Evolutionary conservation across 2,888 invertebrate genomes (phyloP).

Genomic region (Cartodere bifasciata): DNA sequence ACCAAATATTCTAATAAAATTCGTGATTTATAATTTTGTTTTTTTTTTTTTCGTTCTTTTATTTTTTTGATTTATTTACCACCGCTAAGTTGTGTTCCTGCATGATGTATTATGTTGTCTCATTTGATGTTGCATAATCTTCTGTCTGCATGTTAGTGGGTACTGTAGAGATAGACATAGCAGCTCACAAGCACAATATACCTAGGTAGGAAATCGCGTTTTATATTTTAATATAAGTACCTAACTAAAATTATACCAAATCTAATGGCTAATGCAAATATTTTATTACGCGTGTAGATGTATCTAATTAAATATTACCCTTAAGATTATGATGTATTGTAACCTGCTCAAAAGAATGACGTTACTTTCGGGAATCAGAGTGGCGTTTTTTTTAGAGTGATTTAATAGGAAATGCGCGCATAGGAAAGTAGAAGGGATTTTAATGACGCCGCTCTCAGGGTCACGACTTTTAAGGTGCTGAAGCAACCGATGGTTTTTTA

Average conservation of each 20-base stretch:
- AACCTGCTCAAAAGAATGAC: conserved; percentile 22
- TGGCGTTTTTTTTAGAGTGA: conserved; percentile 19
- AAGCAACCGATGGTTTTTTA: conserved; percentile 30
- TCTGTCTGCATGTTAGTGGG: conserved; percentile 30
- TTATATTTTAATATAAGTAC: conserved; percentile 34
- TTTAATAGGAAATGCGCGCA: conserved; percentile 22
- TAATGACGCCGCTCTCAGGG: conserved; percentile 28
- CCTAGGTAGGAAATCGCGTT: conserved; percentile 28
- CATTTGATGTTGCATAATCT: conserved; percentile 26
- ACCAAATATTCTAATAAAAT: conserved; percentile 41
- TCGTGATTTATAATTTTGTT: conserved; percentile 35
- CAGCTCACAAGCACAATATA: conserved; percentile 32
- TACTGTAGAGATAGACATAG: conserved; percentile 30
- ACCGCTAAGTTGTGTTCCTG: conserved; percentile 28
- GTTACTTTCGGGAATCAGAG: conserved; percentile 26
- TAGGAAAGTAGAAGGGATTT: conserved; percentile 11
- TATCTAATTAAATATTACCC: conserved; percentile 28
- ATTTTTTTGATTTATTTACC: conserved; percentile 10
- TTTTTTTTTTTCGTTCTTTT: conserved; percentile 24
- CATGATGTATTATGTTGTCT: conserved; percentile 23
- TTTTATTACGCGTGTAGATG: conserved; percentile 34
- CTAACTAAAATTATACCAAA: too few species aligned
- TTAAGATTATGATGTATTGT: conserved; percentile 23
- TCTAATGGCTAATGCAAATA: conserved; percentile 30
- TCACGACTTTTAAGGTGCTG: conserved; percentile 34